Percentiles rank a stretch among this genome's conserved stretches.
Evolutionary conservation across 2,888 invertebrate genomes (phyloP).

Genomic region (Macrosiphum euphorbiae): DNA sequence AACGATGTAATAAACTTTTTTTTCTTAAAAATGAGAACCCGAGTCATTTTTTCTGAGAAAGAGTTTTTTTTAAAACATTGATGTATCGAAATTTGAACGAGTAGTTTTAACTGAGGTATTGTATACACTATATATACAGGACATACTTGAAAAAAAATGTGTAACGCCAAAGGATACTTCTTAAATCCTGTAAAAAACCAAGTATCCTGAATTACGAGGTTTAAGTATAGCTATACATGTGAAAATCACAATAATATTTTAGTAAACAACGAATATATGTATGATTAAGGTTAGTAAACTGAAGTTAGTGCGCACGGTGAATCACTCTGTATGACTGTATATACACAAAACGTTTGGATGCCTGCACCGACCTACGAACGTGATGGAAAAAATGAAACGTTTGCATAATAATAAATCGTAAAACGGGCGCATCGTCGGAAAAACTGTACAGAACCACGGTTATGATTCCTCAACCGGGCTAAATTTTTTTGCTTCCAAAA

Average conservation of each 20-base stretch:
- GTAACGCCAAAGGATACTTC: background rate
- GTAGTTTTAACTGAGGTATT: background rate
- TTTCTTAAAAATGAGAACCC: background rate
- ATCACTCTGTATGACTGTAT: background rate
- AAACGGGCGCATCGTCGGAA: background rate
- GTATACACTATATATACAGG: background rate
- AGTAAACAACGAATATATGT: background rate
- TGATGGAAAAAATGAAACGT: background rate
- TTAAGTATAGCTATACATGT: background rate
- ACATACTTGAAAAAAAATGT: background rate
- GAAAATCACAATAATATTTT: background rate
- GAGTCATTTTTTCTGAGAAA: background rate
- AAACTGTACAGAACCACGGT: background rate
- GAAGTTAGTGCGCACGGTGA: background rate
- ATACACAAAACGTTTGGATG: background rate
- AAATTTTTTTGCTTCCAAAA: background rate
- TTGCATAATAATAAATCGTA: background rate
- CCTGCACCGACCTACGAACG: background rate
- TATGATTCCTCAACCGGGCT: background rate
- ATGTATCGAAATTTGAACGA: constrained; percentile 5
- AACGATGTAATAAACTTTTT: background rate
- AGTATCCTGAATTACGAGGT: background rate
- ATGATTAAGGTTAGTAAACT: background rate
- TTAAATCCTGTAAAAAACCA: background rate
- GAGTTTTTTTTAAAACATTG: background rate